Conservation (phyloP, 2,797 vertebrate species). For the Diglossa cyanea region DNA sequence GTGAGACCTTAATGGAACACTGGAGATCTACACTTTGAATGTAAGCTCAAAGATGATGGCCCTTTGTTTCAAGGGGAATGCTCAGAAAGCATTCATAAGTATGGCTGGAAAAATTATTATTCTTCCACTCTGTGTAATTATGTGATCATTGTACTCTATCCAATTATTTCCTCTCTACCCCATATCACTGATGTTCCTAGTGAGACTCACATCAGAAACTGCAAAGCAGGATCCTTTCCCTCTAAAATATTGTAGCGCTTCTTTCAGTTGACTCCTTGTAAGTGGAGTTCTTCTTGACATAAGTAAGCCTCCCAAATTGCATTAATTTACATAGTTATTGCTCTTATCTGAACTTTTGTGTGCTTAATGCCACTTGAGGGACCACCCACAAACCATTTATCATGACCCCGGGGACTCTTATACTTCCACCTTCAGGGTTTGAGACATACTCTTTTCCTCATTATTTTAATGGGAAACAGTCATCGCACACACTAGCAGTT, state of each 20-base stretch:
- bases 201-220: not conserved
- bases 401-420: not conserved
- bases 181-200: not conserved
- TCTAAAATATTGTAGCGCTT: not conserved
- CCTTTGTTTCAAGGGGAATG: not conserved
- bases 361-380: not conserved
- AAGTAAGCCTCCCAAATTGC: not conserved
- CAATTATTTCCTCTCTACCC: not conserved
- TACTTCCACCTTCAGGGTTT: not conserved
- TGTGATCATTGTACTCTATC: not conserved
- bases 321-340: not conserved
- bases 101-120: not conserved
- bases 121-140: not conserved
- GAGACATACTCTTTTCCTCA: not conserved
- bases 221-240: not conserved
- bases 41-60: accelerated
- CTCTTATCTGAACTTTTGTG: not conserved
- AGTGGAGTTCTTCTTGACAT: not conserved
- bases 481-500: not conserved
- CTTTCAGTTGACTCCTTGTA: not conserved
- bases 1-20: not conserved
- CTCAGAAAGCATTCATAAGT: not conserved
- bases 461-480: not conserved
- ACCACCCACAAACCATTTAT: not conserved
- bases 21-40: not conserved